These are phyloP conservation scores for Antennarius striatus DNA, from an alignment of 2,113 vertebrate species.

Conservation along the genomic window DNA sequence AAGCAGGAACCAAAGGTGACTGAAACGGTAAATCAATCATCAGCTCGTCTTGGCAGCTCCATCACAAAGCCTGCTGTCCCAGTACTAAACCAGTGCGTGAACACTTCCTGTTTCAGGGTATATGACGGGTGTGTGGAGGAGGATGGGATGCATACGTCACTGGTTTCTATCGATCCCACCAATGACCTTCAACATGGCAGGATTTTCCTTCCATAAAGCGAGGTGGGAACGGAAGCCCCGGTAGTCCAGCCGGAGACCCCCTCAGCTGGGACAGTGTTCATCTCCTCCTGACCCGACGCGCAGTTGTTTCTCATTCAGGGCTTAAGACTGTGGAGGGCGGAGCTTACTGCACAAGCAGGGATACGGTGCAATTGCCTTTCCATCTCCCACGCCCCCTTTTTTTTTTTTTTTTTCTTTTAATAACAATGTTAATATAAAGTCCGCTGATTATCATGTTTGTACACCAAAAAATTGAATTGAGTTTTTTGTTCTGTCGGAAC, in stretches of 20 bases:
- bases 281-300: not conserved
- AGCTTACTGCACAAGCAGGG: too few species aligned
- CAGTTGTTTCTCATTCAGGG: conserved; percentile 24
- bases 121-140: conserved; percentile 8
- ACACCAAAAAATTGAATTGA: conserved; percentile 29
- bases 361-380: conserved; percentile 37
- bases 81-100: conserved; percentile 43
- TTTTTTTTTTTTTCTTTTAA: conserved; percentile 11
- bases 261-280: conserved; percentile 21
- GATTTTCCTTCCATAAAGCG: conserved; percentile 21
- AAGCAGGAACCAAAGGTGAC: too few species aligned
- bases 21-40: too few species aligned
- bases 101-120: conserved; percentile 65
- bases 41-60: too few species aligned
- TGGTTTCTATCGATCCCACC: conserved; percentile 27
- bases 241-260: conserved; percentile 28
- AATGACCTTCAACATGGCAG: conserved; percentile 42
- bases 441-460: conserved; percentile 38
- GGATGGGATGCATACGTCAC: too few species aligned
- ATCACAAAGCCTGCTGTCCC: conserved; percentile 38
- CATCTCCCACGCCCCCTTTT: conserved; percentile 23
- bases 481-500: conserved; percentile 32
- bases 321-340: conserved; percentile 24
- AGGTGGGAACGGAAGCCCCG: conserved; percentile 44
- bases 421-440: conserved; percentile 22